Conservation (phyloP, 2,888 invertebrate genomes). For the Drosophila barbarae region DNA sequence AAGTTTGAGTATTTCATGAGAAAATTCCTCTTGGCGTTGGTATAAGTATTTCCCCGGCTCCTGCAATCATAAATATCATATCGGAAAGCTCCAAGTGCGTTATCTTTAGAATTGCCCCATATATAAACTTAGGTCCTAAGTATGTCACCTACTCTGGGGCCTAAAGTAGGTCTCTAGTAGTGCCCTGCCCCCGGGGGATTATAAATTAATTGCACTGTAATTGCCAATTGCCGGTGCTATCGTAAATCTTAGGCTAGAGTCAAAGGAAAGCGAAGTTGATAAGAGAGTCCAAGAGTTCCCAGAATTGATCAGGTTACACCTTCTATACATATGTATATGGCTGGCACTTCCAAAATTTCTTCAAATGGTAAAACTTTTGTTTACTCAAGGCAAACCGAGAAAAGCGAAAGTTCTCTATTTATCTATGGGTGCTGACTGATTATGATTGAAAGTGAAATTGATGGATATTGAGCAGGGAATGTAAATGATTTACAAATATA, state of each 20-base stretch:
- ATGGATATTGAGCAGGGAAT: constrained; percentile 9
- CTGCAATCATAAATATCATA: constrained; percentile 54
- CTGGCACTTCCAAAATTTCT: constrained; percentile 3
- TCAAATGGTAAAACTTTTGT: constrained; percentile 6
- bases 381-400: constrained; percentile 17
- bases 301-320: constrained; percentile 21
- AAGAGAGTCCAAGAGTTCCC: constrained; percentile 20
- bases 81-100: constrained; percentile 49
- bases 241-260: constrained; percentile 54
- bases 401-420: constrained; percentile 26
- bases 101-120: constrained; percentile 36
- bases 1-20: constrained; percentile 13
- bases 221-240: constrained; percentile 61
- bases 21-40: constrained; percentile 1
- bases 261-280: constrained; percentile 18
- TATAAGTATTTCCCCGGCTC: constrained; percentile 2
- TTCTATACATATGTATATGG: constrained; percentile 1
- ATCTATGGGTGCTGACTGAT: constrained; percentile 12
- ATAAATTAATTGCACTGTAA: constrained; percentile 73
- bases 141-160: constrained; percentile 55
- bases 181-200: constrained; percentile 53
- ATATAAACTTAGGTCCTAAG: constrained; percentile 46
- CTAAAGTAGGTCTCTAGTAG: constrained; percentile 50
- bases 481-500: background rate
- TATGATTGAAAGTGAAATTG: constrained; percentile 21